phyloP scores from a whole-genome alignment of 1,140 invertebrate species.

The Octopus sinensis region DNA sequence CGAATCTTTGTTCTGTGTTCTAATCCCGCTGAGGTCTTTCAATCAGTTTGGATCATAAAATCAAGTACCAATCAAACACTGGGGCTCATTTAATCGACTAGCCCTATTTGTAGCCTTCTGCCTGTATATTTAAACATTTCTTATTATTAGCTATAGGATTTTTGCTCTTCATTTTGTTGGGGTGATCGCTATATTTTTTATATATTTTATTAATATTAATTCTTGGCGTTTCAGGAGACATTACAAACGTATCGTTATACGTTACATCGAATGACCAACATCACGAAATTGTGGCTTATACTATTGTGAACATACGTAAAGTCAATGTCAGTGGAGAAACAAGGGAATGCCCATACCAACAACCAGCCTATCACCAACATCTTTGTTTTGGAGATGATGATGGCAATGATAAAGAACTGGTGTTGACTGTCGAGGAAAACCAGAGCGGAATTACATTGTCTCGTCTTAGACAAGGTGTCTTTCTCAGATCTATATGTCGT shows the following conservation, averaged over 20 bases:
- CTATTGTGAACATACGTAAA: not conserved
- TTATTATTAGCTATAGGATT: not conserved
- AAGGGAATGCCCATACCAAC: not conserved
- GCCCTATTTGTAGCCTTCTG: too few species aligned
- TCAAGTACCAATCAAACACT: too few species aligned
- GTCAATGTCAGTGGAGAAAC: not conserved
- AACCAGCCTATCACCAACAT: not conserved
- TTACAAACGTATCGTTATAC: not conserved
- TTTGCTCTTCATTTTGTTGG: not conserved
- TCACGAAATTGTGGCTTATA: not conserved
- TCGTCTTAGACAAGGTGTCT: not conserved
- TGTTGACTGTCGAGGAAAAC: conserved; percentile 4
- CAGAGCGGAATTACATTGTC: not conserved
- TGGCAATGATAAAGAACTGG: not conserved
- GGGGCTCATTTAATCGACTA: too few species aligned
- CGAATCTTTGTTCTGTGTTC: too few species aligned
- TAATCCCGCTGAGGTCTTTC: too few species aligned
- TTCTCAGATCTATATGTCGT: not conserved
- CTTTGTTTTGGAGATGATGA: conserved; percentile 1
- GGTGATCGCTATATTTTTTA: too few species aligned
- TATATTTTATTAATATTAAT: too few species aligned
- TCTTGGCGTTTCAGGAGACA: too few species aligned
- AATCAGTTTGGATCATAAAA: too few species aligned
- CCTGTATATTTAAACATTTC: not conserved
- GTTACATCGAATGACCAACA: not conserved